Evolutionary conservation across 2,113 vertebrate genomes (phyloP), one percentile per base, ranked within the genome.

Genomic region (Bostrychus sinensis): DNA sequence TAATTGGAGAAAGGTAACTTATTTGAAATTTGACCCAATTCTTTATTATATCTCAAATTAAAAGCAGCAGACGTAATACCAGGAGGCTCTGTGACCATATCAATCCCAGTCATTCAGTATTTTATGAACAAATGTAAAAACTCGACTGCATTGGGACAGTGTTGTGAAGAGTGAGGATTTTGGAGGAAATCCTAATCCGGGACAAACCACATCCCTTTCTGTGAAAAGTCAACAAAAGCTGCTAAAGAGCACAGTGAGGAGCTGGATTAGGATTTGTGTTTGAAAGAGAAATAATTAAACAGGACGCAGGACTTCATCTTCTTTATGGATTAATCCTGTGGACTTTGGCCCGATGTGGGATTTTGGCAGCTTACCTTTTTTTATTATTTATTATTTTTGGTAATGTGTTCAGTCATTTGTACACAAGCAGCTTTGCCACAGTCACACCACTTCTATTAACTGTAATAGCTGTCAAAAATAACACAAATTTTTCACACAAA

Each of bases 191-290:
- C n/a, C n/a, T n/a, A n/a, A n/a, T n/a, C n/a, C 3, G 30, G 30
- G 30, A 32, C 30, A 2, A 32, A 32, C 30, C 30, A 1, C 30
- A 3, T 32, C 30, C 30, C 30, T 1, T 32, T 32, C 30, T 39
- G 12, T 39, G 14, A 58, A 53, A 7, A 39, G n/a, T 5, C 13
- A 22, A 62, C 16, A 22, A 43, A 13, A 58, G 59, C 55, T 48
- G 28, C 61, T 37, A 43, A 46, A 10, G 22, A 70, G 53, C 57
- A 39, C 19, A 37, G 38, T 59, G 51, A 10, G 46, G 12, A 50
- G 12, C 5, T 16, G 51, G 62, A 70, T 77, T 68, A 72, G 76
- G 71, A 80, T 78, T 67, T 72, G 57, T 53, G 23, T 69, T 75
- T 70, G 46, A 48, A 46, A 36, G 56, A 56, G 61, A 23, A 34